Evolutionary conservation across 53 echinoderm and acorn worm species (phyloP), one percentile per base, ranked within the genome.

Genomic region (Patiria pectinifera): DNA sequence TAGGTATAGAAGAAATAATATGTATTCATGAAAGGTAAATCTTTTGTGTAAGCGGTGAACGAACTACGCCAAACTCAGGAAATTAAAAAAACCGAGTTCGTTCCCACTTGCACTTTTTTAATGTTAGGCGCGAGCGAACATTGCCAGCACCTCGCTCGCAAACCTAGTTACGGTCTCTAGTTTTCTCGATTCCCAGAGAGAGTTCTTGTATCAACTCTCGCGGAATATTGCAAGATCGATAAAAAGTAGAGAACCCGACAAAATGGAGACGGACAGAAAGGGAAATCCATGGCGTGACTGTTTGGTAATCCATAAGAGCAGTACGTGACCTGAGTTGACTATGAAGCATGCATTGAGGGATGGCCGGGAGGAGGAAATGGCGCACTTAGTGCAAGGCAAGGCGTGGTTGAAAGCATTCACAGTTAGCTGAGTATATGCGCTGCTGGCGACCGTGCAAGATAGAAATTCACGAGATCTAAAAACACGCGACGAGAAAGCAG

Each of bases 241-340:
- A 86, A 74, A 86, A 69, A 86, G 15, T 18, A 79, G 48, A 79
- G 45, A 79, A 18, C 13, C 45, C 15, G 43, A 45, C 78, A 79
- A 79, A 53, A 3, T 74, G 58, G 25, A 45, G 25, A 24, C 15
- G 86, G 44, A 63, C 85, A 85, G 66, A 66, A 85, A 63, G 10
- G 86, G 86, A 86, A 71, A 15, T 3, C 71, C 75, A 66, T 69
- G 86, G 59, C 86, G 75, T 72, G 86, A 74, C 86, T n/a, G 72
- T 48, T 75, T 47, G 86, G 71, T 66, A 85, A 85, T 85, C 69
- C 85, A 85, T 69, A 35, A 13, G 45, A 63, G 35, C 66, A 72
- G 86, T 48, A 86, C 86, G 86, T 86, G 86, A 86, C 75, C 21
- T n/a, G 86, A 47, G 16, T 74, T 71, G 35, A 45, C 86, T 76